Conservation (phyloP, 1,140 invertebrate species). For the Drosophila takahashii region DNA sequence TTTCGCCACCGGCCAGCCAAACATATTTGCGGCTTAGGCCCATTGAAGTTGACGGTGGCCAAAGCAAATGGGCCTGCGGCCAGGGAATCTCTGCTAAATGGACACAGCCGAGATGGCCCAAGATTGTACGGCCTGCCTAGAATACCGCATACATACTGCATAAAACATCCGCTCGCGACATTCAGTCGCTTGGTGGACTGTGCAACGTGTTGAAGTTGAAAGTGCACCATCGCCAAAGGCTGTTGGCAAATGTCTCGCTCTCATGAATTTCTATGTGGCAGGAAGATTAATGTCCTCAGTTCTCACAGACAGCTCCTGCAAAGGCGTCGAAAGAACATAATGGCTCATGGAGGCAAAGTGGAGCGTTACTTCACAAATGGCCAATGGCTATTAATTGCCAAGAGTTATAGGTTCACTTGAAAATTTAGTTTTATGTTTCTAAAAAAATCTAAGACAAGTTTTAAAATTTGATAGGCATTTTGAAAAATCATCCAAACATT, state of each 20-base stretch:
- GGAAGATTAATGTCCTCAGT: constrained; percentile 66
- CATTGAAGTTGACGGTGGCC: constrained; percentile 55
- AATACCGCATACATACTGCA: background rate
- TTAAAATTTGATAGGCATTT: background rate
- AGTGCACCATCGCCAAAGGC: constrained; percentile 32
- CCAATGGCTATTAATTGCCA: constrained; percentile 26
- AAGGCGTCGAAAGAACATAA: constrained; percentile 28
- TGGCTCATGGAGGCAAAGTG: constrained; percentile 21
- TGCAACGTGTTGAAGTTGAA: constrained; percentile 41
- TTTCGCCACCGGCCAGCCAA: constrained; percentile 31
- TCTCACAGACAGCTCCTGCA: constrained; percentile 32
- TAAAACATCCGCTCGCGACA: background rate
- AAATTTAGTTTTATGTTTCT: background rate
- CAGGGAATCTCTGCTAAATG: constrained; percentile 51
- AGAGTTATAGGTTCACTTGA: background rate
- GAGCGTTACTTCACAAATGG: constrained; percentile 24
- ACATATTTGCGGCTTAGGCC: constrained; percentile 35
- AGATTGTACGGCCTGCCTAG: constrained; percentile 30
- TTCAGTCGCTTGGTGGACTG: constrained; percentile 1
- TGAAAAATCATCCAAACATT: background rate
- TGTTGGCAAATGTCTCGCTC: constrained; percentile 46
- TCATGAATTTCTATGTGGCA: constrained; percentile 54
- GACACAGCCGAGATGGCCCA: constrained; percentile 42
- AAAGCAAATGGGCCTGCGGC: constrained; percentile 60
- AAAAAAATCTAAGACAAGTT: background rate